phyloP scores from a whole-genome alignment of 2,888 invertebrate genomes.

The Cybosia mesomella region DNA sequence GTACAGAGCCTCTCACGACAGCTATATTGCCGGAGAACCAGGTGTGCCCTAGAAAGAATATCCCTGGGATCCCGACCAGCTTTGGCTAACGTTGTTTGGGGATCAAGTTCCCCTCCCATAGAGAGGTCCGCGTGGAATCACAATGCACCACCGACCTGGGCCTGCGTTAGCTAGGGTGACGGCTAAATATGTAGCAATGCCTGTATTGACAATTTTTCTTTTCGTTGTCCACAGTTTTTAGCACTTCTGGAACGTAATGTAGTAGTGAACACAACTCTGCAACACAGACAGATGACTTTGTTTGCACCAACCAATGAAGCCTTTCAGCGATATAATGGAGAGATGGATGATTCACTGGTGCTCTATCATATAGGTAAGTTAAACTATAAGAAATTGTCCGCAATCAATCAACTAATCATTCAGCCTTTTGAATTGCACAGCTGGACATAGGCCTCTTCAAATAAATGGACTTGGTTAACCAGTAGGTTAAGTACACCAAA shows the following conservation, averaged over 20 bases:
- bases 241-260: constrained; percentile 90
- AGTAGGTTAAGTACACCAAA: no score
- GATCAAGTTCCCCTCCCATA: no score
- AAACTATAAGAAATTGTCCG: not conserved
- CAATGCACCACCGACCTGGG: not conserved
- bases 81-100: no score
- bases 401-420: not conserved
- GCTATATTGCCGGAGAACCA: no score
- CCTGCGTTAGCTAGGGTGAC: no score
- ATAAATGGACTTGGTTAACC: no score
- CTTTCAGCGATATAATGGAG: constrained; percentile 90
- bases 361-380: constrained; percentile 94
- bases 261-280: constrained; percentile 91
- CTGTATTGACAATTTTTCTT: not conserved
- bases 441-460: no score
- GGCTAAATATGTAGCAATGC: not conserved
- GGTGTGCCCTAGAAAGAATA: no score
- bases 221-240: constrained; percentile 90
- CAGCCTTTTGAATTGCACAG: not conserved
- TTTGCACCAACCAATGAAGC: constrained; percentile 96
- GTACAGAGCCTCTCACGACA: no score
- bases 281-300: constrained; percentile 92
- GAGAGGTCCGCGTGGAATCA: no score
- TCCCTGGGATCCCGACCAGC: no score
- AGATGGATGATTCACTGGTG: constrained; percentile 88